Evolutionary conservation across 2,113 vertebrate genomes (phyloP).

Genomic region (Tylochromis polylepis): DNA sequence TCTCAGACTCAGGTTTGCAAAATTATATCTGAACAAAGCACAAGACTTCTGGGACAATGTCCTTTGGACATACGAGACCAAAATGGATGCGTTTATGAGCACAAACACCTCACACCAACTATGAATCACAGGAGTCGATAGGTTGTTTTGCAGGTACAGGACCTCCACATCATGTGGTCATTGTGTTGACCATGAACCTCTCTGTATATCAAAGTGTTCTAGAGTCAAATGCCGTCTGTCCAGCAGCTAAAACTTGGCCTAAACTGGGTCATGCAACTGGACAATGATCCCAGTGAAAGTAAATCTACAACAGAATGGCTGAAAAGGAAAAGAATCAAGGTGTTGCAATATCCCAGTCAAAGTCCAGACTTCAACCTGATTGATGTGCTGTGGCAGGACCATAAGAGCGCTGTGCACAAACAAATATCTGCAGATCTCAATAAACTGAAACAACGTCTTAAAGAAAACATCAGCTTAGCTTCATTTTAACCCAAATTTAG

Average conservation of each 20-base stretch:
- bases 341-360: neutral
- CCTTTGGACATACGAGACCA: neutral
- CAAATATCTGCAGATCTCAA: neutral
- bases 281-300: neutral
- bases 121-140: neutral
- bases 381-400: neutral
- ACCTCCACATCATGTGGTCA: neutral
- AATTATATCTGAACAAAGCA: neutral
- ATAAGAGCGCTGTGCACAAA: neutral
- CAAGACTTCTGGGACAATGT: neutral
- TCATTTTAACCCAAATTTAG: neutral
- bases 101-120: neutral
- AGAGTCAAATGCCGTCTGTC: fast-evolving
- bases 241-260: neutral
- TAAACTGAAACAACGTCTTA: neutral
- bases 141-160: neutral
- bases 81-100: neutral
- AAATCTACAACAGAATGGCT: neutral
- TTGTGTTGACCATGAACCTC: neutral
- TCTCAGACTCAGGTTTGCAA: neutral
- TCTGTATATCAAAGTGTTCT: neutral
- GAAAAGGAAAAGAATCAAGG: neutral
- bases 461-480: neutral
- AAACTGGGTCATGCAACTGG: neutral
- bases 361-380: neutral